phyloP scores from a whole-genome alignment of 2,888 invertebrate genomes.

The Pediacus dermestoides region DNA sequence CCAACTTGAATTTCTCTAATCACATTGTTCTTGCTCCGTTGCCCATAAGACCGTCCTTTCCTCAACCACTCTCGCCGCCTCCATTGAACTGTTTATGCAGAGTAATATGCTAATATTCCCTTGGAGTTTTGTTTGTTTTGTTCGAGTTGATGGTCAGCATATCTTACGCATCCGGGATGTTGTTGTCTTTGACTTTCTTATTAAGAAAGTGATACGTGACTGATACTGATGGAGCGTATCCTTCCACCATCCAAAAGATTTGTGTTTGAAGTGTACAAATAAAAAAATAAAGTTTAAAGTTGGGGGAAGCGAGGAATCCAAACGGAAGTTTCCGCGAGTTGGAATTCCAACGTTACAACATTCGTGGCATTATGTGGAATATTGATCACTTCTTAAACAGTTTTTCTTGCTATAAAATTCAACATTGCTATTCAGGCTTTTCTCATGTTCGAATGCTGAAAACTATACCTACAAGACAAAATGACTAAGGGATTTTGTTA shows the following conservation, averaged over 20 bases:
- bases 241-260: too few species aligned
- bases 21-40: conserved; percentile 24
- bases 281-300: too few species aligned
- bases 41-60: too few species aligned
- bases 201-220: too few species aligned
- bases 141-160: conserved; percentile 29
- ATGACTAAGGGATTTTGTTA: too few species aligned
- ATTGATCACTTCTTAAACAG: conserved; percentile 1
- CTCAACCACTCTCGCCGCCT: too few species aligned
- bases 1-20: conserved; percentile 26
- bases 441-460: neutral
- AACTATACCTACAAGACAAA: conserved; percentile 1
- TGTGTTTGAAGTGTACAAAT: too few species aligned
- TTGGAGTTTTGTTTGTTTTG: conserved; percentile 20
- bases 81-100: conserved; percentile 23
- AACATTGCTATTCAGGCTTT: conserved; percentile 1
- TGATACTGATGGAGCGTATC: too few species aligned
- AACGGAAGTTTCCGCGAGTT: neutral
- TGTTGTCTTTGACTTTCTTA: neutral
- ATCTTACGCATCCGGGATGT: conserved; percentile 26
- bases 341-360: neutral
- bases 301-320: too few species aligned
- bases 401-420: neutral
- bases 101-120: conserved; percentile 30
- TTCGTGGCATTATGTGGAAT: neutral